phyloP scores from a whole-genome alignment of 2,888 invertebrate species.

The Zhengitettix transpicula region DNA sequence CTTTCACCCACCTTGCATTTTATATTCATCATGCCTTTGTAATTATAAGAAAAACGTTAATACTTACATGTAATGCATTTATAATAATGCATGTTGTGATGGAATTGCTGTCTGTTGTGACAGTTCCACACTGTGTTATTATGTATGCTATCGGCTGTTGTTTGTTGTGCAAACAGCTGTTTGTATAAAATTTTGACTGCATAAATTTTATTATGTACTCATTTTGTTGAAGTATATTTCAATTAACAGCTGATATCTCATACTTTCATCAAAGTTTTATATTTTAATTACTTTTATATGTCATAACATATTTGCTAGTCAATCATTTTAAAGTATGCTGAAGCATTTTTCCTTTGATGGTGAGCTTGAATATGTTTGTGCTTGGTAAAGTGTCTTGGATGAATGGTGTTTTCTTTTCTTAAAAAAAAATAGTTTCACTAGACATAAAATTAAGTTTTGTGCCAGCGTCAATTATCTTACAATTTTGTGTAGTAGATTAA shows the following conservation, averaged over 20 bases:
- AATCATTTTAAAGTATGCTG: not conserved
- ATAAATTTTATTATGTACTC: not conserved
- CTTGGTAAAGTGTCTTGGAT: no score
- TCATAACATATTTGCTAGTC: not conserved
- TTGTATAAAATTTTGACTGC: no score
- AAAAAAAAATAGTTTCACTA: no score
- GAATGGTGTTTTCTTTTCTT: no score
- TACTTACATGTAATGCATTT: slow-evolving; percentile 5
- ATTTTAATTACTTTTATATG: not conserved
- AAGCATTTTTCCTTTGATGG: not conserved
- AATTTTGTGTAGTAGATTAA: no score
- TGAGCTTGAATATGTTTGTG: no score
- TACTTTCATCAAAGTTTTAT: not conserved
- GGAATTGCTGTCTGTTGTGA: not conserved
- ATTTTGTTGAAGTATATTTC: not conserved
- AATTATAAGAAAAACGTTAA: slow-evolving; percentile 1
- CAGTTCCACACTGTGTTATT: slow-evolving; percentile 2
- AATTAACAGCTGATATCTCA: not conserved
- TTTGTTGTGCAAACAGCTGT: no score
- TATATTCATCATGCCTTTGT: slow-evolving; percentile 10
- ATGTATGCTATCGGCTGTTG: no score
- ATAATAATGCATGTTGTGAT: slow-evolving; percentile 1
- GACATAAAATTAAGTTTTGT: no score
- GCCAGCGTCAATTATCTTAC: no score
- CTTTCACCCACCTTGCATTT: slow-evolving; percentile 8